These are phyloP conservation scores for Hydrozoanthus gracilis DNA, from an alignment of 92 coral and sea anemone species.

Conservation along the genomic window DNA sequence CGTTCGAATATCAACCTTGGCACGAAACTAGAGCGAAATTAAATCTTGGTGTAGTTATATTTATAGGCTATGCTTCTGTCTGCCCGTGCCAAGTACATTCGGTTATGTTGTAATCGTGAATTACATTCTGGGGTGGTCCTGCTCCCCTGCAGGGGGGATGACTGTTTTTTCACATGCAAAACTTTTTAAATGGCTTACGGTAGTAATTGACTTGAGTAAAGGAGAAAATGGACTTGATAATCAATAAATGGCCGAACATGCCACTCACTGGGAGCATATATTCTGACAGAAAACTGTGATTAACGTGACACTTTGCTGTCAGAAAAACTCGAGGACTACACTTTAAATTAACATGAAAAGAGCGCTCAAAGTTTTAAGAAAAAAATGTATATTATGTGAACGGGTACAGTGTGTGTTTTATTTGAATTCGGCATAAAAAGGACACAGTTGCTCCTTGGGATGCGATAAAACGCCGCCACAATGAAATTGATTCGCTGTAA, in stretches of 20 bases:
- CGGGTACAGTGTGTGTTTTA: background rate
- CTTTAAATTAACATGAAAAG: slow-evolving; percentile 37
- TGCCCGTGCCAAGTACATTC: background rate
- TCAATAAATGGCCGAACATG: slow-evolving; percentile 42
- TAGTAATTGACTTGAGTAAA: slow-evolving; percentile 47
- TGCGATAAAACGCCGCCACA: slow-evolving; percentile 9
- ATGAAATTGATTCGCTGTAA: slow-evolving; percentile 33
- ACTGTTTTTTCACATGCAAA: background rate
- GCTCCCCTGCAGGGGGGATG: slow-evolving; percentile 37
- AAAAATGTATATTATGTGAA: background rate
- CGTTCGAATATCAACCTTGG: background rate
- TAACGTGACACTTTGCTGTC: slow-evolving; percentile 42
- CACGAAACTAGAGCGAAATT: slow-evolving; percentile 10
- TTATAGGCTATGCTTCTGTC: background rate
- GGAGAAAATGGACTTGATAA: slow-evolving; percentile 35
- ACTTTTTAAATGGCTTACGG: slow-evolving; percentile 34
- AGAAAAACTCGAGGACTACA: slow-evolving; percentile 19
- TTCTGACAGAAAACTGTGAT: slow-evolving; percentile 30
- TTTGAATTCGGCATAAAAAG: background rate
- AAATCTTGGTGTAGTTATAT: background rate
- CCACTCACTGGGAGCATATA: slow-evolving; percentile 26
- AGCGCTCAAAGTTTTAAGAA: background rate
- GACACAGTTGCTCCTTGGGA: background rate
- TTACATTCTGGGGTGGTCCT: slow-evolving; percentile 22
- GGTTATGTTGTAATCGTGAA: background rate